Conservation (phyloP, 2,888 invertebrate genomes). For the Drosophila subquinaria region DNA sequence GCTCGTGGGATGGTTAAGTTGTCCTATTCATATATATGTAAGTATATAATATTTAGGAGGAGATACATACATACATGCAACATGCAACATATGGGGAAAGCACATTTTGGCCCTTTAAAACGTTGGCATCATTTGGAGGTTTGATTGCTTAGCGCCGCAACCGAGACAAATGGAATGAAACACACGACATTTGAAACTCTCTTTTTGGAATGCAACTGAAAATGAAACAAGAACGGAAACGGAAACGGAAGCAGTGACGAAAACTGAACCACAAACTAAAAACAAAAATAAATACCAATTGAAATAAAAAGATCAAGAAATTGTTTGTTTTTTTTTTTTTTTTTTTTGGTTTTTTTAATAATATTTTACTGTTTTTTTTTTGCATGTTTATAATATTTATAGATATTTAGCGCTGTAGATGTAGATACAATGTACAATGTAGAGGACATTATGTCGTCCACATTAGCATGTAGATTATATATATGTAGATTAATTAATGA, state of each 20-base stretch:
- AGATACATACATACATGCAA: slow-evolving; percentile 9
- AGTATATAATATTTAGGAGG: not conserved
- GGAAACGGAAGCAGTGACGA: not conserved
- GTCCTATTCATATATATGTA: slow-evolving; percentile 3
- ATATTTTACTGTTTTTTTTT: slow-evolving; percentile 75
- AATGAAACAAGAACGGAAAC: slow-evolving; percentile 5
- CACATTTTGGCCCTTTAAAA: slow-evolving; percentile 33
- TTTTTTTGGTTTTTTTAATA: slow-evolving; percentile 69
- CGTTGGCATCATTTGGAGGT: slow-evolving; percentile 32
- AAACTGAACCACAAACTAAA: slow-evolving; percentile 23
- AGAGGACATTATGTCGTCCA: slow-evolving; percentile 57
- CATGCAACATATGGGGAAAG: slow-evolving; percentile 39
- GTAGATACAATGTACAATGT: slow-evolving; percentile 76
- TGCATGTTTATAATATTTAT: slow-evolving; percentile 76
- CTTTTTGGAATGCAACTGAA: not conserved
- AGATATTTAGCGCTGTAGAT: slow-evolving; percentile 70
- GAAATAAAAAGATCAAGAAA: slow-evolving; percentile 34
- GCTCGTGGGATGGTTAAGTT: slow-evolving; percentile 32
- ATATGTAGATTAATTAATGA: slow-evolving; percentile 69
- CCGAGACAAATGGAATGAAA: slow-evolving; percentile 15
- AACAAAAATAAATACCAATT: slow-evolving; percentile 20
- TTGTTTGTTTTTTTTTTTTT: slow-evolving; percentile 43
- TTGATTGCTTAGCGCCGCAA: slow-evolving; percentile 3
- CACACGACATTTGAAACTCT: not conserved
- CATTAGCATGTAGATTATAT: slow-evolving; percentile 41